Evolutionary conservation across 2,797 vertebrate species (phyloP), one percentile per base, ranked within the genome.

Genomic region (Falco concolor): DNA sequence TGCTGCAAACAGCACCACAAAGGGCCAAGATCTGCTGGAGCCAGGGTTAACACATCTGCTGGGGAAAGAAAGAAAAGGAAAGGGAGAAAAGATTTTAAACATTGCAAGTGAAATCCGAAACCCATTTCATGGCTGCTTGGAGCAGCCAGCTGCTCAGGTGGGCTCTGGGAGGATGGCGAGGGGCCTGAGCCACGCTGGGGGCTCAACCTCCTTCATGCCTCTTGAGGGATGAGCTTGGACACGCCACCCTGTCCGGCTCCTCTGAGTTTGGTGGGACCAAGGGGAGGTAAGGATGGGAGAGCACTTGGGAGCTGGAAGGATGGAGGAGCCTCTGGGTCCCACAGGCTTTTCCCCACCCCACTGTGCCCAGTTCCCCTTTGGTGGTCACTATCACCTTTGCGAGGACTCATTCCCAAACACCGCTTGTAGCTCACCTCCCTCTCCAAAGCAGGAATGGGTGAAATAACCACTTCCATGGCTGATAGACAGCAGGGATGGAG

Each of bases 141-240:
- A 77, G 27, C 42, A 18, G 42, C 42, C 42, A 0, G 36, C 65
- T 38, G 36, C 45, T 27, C 53, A 53, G 9, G 21, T 24, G 64
- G 57, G 44, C 61, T 85, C 59, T 63, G 23, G 21, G 27, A 68
- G 13, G 25, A 32, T 68, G 60, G 50, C 1, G 10, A 68, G 49
- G 13, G 36, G 32, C 23, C 20, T 0, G 0, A 40, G 28, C 25
- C n/a, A 19, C 40, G 0, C 1, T 1, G 3, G 36, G 40, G 13
- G 5, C 47, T 52, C 3, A 1, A 3, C 16, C 5, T 57, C 49
- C 70, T 52, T 28, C 47, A 10, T 13, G 47, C 2, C 19, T 36
- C n/a, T 82, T 1, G 0, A 65, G 47, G 60, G 23, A 23, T n/a
- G 56, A 36, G 47, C 34, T 75, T 59, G 40, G n/a, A 64, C n/a